Evolutionary conservation across 2,113 vertebrate genomes (phyloP).

Genomic region (Pandion haliaetus): DNA sequence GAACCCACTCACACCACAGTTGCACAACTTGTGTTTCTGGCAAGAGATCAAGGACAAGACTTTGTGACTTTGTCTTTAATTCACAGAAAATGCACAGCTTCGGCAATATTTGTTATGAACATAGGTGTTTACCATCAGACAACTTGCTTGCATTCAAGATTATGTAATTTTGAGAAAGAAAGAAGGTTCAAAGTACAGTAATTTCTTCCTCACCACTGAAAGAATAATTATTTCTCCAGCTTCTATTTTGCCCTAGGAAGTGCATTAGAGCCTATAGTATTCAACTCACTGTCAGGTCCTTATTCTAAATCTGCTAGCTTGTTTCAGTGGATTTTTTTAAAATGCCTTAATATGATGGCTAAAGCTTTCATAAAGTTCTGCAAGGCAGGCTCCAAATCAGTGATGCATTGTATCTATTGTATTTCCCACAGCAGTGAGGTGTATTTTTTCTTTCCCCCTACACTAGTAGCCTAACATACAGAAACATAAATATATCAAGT

Average conservation of each 20-base stretch:
- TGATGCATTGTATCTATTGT: not conserved
- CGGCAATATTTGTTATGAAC: not conserved
- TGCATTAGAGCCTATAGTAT: not conserved
- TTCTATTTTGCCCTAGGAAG: not conserved
- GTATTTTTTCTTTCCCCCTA: not conserved
- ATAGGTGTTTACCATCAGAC: not conserved
- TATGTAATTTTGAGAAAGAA: not conserved
- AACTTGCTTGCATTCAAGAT: not conserved
- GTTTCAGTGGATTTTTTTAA: not conserved
- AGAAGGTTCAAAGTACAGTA: not conserved
- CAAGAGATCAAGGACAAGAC: not conserved
- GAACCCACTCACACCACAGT: accelerated
- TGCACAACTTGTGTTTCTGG: not conserved
- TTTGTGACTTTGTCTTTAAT: not conserved
- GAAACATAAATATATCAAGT: not conserved
- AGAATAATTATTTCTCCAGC: not conserved
- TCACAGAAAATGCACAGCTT: not conserved
- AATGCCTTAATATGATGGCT: not conserved
- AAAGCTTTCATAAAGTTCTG: not conserved
- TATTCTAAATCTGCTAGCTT: not conserved
- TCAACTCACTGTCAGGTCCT: not conserved
- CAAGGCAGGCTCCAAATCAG: not conserved
- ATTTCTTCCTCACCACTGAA: not conserved
- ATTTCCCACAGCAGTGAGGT: not conserved
- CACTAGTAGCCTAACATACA: not conserved